Evolutionary conservation across 2,113 vertebrate genomes (phyloP).

Genomic region (Sciurus niger): DNA sequence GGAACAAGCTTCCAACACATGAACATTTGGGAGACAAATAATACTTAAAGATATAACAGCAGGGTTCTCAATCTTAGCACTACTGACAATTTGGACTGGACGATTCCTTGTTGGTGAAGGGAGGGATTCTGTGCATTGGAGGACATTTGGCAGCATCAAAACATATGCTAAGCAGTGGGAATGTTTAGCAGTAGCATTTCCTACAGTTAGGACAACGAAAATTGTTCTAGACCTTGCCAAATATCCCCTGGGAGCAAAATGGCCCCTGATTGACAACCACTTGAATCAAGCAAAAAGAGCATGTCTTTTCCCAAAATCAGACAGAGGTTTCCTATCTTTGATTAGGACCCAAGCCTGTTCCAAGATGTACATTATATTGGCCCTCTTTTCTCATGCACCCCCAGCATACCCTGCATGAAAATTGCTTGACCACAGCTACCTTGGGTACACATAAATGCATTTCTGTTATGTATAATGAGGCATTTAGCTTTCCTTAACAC

Average conservation of each 20-base stretch:
- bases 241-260: not conserved
- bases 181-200: not conserved
- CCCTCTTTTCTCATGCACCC: not conserved
- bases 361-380: not conserved
- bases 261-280: not conserved
- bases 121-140: not conserved
- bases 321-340: not conserved
- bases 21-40: not conserved
- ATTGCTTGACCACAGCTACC: not conserved
- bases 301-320: not conserved
- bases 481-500: not conserved
- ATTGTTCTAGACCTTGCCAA: not conserved
- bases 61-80: not conserved
- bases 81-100: not conserved
- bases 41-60: not conserved
- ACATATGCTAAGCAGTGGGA: not conserved
- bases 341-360: not conserved
- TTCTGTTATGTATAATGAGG: not conserved
- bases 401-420: not conserved
- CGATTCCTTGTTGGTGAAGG: not conserved
- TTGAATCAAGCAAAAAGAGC: not conserved
- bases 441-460: not conserved
- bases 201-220: not conserved
- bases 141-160: too few species aligned
- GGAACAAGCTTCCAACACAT: not conserved